Evolutionary conservation across 2,888 invertebrate genomes (phyloP), one percentile per base, ranked within the genome.

Genomic region (Nysson spinosus): DNA sequence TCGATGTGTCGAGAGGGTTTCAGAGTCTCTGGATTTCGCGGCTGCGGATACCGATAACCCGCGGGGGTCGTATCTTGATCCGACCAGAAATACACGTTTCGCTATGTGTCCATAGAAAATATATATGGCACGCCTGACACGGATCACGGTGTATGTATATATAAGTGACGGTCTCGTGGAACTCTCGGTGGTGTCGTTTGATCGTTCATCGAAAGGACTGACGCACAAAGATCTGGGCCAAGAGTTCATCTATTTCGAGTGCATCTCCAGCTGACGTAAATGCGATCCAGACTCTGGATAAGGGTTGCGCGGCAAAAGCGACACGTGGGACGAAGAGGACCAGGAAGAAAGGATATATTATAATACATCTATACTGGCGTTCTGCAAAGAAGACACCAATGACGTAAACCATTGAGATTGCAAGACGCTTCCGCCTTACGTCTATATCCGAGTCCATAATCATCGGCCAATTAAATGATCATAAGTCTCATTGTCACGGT

Each of bases 231-330:
- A 85, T 84, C 81, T 85, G 77, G 85, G 85, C 80, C 85, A 85
- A 85, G 81, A 85, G 85, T 85, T 85, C 84, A 84, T 85, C 81
- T 84, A 84, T 84, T 85, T 83, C 78, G 77, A 83, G 84, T 81
- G 79, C 77, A 79, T 77, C 76, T 81, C 75, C 77, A 79, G 76
- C 81, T 81, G 83, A 84, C 80, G 83, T 79, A 79, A 79, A 81
- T 78, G 80, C 77, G 80, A 85, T 83, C 75, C 73, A 76, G 78
- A 76, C 66, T 70, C 64, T 66, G 73, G 78, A 84, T 82, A 83
- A 82, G 78, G 69, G 67, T 54, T 43, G 62, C 57, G 40, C 63
- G 56, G 60, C 61, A 62, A 73, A 76, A 78, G 76, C 60, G 42
- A 65, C 47, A 50, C 52, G 22, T 35, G 39, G 35, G 55, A 61